Evolutionary conservation across 1,140 invertebrate species (phyloP), one percentile per base, ranked within the genome.

Genomic region (Coenobita brevimanus): DNA sequence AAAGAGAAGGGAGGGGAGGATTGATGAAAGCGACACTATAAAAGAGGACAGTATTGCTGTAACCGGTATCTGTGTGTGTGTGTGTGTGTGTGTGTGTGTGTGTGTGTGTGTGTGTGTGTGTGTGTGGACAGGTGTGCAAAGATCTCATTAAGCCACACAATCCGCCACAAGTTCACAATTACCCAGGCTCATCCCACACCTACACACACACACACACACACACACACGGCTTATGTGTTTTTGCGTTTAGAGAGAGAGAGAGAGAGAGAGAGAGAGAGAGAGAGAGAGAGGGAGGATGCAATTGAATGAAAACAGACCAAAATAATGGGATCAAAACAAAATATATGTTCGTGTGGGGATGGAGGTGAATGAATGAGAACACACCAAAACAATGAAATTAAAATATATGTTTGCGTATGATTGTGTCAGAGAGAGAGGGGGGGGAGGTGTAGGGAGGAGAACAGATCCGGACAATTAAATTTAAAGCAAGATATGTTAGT

Each of bases 51-150:
- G n/a, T n/a, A n/a, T n/a, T n/a, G n/a, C n/a, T n/a, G n/a, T n/a
- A n/a, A n/a, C n/a, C n/a, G n/a, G 69, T 73, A 36, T 73, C 27
- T 73, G 69, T 73, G 69, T 73, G 69, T 73, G 69, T 73, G 69
- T 73, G 69, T 73, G 69, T 13, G 24, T 73, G 27, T n/a, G n/a
- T n/a, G 17, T 30, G 69, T 54, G 21, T 54, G 1, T 15, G 27
- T 3, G 27, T 27, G 1, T 2, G 3, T 27, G 27, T 4, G 67
- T 3, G 67, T 17, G 1, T 2, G 67, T 27, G 67, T 4, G 67
- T 3, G 67, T 27, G 1, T 3, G 27, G 15, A 33, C 2, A 2
- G 2, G 67, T 27, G 67, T 3, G 1, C 15, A 13, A 30, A 33
- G 2, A 2, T 2, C 13, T 27, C 27, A 69, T n/a, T 3, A 1